Evolutionary conservation across 2,888 invertebrate genomes (phyloP).

Genomic region (Macaria liturata): DNA sequence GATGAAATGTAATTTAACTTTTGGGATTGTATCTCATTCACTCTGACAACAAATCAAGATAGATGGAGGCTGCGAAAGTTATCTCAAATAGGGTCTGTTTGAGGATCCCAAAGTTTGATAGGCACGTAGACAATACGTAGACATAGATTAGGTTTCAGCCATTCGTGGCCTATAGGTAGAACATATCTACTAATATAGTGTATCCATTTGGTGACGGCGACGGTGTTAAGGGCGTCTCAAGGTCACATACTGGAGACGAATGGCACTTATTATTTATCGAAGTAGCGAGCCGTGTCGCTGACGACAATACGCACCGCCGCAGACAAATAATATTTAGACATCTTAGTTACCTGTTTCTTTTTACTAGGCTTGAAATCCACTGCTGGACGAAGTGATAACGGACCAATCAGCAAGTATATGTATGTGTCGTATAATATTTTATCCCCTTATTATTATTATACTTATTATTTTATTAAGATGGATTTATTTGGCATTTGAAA

Average conservation of each 20-base stretch:
- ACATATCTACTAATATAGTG: neutral
- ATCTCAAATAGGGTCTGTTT: too few relatives aligned
- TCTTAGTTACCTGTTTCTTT: too few relatives aligned
- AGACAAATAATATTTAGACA: too few relatives aligned
- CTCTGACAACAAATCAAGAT: neutral
- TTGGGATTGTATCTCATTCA: too few relatives aligned
- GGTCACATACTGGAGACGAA: conserved; percentile 53
- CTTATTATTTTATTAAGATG: too few relatives aligned
- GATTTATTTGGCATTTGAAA: too few relatives aligned
- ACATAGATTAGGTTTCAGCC: conserved; percentile 3
- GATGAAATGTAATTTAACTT: too few relatives aligned
- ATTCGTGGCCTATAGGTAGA: conserved; percentile 13
- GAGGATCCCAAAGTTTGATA: neutral
- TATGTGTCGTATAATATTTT: too few relatives aligned
- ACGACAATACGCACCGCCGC: conserved; percentile 13
- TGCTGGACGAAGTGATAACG: too few relatives aligned
- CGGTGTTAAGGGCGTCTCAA: conserved; percentile 62
- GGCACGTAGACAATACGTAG: neutral
- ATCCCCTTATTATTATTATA: too few relatives aligned
- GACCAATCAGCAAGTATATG: too few relatives aligned
- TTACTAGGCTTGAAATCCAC: too few relatives aligned
- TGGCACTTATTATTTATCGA: conserved; percentile 65
- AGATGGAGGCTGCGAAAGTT: neutral
- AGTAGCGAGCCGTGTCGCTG: conserved; percentile 37
- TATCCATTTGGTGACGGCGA: conserved; percentile 3